Base-by-base conservation (phyloP, 2,797 vertebrate genomes). In the Pseudomugil tenellus region DNA sequence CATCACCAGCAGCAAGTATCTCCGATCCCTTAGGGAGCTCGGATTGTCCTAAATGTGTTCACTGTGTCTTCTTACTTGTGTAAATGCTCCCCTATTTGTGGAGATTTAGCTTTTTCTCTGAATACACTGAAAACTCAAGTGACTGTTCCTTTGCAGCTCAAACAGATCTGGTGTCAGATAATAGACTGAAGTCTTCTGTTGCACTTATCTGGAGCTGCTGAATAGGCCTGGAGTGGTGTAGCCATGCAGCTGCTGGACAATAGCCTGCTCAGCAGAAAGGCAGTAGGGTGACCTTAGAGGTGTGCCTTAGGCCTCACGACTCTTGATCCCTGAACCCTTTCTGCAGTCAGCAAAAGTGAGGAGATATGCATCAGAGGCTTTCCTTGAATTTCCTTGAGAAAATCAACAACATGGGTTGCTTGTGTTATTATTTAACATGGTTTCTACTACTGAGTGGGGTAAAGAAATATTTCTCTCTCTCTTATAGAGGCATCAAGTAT, bases 81-180 rank as follows among this genome's bases (percentile, higher is more conserved):
- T 88, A 88, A 88, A 78, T 85, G 86, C 79, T 58, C 88, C 86
- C 78, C 80, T 43, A 84, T 91, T 91, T 75, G 78, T 2, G 3
- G 56, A 73, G 84, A 87, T 83, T 86, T 85, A 73, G 84, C 79
- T 75, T 76, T 90, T 80, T 79, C 80, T 91, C 65, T 88, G 85
- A 90, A 89, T 87, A 89, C 87, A 52, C 79, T 79, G 83, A 80
- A 87, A 88, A 82, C 90, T 88, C 86, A 91, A 91, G 84, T 80
- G 86, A 89, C 80, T 53, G 39, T 76, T 70, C 78, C 73, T 79
- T 35, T 58, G 81, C 70, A 74, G 84, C 88, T 85, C 88, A 88
- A 90, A 91, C 81, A 84, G 86, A 83, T 79, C 54, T 43, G 74
- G 72, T 39, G 0, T 67, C 80, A 77, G 79, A 91, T 90, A 92